Base-by-base conservation (phyloP, 2,888 invertebrate genomes). In the Chrysina gloriosa region DNA sequence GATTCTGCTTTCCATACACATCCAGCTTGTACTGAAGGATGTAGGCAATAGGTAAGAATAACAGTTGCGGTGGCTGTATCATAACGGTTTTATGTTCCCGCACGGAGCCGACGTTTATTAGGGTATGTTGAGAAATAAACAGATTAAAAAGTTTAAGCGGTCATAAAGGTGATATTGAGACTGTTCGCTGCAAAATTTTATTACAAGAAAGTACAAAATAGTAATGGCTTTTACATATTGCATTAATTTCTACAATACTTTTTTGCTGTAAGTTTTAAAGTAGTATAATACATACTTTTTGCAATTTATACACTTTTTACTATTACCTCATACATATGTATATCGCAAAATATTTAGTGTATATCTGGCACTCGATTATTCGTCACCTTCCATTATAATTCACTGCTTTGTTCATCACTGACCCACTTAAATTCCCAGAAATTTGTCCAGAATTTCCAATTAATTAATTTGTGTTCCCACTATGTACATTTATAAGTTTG, bases 111-210 rank as follows among this genome's bases (percentile, higher is more conserved):
- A 58, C 39, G 39, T 58, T 58, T 58, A 58, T 58, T 36, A 23
- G 58, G 36, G 58, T 39, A 21, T 11, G 56, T 39, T 23, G 58
- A 11, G 58, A 58, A 58, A 58, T 39, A 58, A 14, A 39, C 58
- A 58, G 58, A 58, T 58, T 58, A 58, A 58, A 58, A 58, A 39
- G 19, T 58, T 58, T 39, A 23, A 39, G 58, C 36, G 39, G 39
- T 58, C 58, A 39, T 42, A 58, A 58, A 58, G 36, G 58, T 39
- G 39, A 14, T 58, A 36, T 58, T 25, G 58, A 19, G 58, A 11
- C 23, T 31, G 36, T 36, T 39, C 23, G 14, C 25, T 21, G 23
- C 36, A 56, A 56, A 56, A 23, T 36, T 56, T 34, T 56, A 34
- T 36, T 36, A 23, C 21, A 19, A 16, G 54, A n/a, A 31, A 34